Conservation (phyloP, 2,113 vertebrate genomes). For the Gila orcuttii region DNA sequence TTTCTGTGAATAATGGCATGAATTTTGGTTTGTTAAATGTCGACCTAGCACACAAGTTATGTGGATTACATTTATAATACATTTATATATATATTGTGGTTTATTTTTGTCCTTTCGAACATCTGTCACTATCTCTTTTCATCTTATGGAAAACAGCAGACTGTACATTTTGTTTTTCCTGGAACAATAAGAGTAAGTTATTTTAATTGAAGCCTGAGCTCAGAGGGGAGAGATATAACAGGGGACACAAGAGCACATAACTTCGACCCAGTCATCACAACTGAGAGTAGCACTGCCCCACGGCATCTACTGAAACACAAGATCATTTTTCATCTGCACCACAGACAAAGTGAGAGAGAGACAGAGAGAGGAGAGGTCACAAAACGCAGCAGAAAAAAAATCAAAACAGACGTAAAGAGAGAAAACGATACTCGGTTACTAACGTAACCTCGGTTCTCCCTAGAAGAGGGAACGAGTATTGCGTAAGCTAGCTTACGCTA, state of each 20-base stretch:
- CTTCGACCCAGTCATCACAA: slow-evolving; percentile 7
- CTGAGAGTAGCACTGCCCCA: background rate
- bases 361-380: slow-evolving; percentile 12
- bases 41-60: background rate
- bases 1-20: background rate
- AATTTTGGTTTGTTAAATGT: background rate
- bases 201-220: background rate
- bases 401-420: background rate
- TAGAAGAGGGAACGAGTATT: no score
- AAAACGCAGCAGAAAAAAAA: background rate
- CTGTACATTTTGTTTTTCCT: background rate
- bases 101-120: no score
- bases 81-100: no score
- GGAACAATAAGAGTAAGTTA: background rate
- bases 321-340: slow-evolving; percentile 63
- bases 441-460: no score
- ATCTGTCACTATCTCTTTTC: no score
- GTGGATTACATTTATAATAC: background rate
- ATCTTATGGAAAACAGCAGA: no score
- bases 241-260: background rate
- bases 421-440: no score
- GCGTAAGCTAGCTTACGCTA: no score
- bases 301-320: slow-evolving; percentile 45
- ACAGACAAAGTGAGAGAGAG: slow-evolving; percentile 34
- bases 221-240: background rate